Evolutionary conservation across 2,888 invertebrate genomes (phyloP), one percentile per base, ranked within the genome.

Genomic region (Scelioninae gen. 2): DNA sequence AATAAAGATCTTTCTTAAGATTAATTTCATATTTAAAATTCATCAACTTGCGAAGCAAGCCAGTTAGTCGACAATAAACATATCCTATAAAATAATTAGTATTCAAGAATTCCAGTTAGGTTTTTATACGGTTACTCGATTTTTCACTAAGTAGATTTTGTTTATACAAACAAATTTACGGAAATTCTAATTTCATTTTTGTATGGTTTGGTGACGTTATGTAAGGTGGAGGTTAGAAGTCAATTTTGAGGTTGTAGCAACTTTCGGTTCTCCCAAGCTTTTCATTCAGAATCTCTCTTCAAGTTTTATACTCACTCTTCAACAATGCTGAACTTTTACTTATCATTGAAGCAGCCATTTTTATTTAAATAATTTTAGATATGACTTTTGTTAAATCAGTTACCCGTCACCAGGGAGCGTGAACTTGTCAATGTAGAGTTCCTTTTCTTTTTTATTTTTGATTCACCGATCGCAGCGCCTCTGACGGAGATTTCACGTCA

Each of bases 341-440:
- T 9, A 19, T n/a, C n/a, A n/a, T 19, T 35, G 37, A 35, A 52
- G 7, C 9, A 52, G 52, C 35, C 52, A 52, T 52, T 4, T 22
- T 45, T 45, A 45, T 11, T 45, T 45, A 2, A 13, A 13, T 13
- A 37, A 37, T 13, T 37, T 45, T n/a, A 9, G 2, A 9, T 4
- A 9, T 7, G 4, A 41, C 10, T 9, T 18, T 16, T 18, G 18
- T 41, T 2, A 15, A 46, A 48, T 48, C 33, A 11, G 16, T 48
- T 31, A 9, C 48, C 35, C 10, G 18, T 52, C 19, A 19, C 35
- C 52, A 33, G 31, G 48, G 11, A 46, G 9, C n/a, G n/a, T n/a
- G n/a, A n/a, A n/a, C n/a, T n/a, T n/a, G n/a, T n/a, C n/a, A n/a
- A n/a, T n/a, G n/a, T n/a, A n/a, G n/a, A n/a, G n/a, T n/a, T n/a